Evolutionary conservation across 1,140 invertebrate species (phyloP).

Genomic region (Eubasilissa regina): DNA sequence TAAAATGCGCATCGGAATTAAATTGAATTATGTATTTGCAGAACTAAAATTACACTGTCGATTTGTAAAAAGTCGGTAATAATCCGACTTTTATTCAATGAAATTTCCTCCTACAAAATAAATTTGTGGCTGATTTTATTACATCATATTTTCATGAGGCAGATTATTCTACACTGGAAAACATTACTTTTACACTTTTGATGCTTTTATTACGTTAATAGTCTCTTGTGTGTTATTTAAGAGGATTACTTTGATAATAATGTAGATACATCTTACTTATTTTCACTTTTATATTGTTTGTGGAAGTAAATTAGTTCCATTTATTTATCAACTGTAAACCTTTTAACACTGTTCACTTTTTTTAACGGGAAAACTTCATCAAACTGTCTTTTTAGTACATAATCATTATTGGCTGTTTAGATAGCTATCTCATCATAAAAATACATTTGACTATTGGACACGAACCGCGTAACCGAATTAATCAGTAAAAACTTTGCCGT

Average conservation of each 20-base stretch:
- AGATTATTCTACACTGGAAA: too few relatives aligned
- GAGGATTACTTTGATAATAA: background rate
- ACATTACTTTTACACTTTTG: background rate
- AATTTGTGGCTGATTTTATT: too few relatives aligned
- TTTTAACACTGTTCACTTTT: slow-evolving; percentile 32
- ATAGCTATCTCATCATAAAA: slow-evolving; percentile 59
- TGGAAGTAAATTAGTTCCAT: slow-evolving; percentile 3
- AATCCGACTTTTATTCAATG: too few relatives aligned
- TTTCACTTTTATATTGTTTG: slow-evolving; percentile 29
- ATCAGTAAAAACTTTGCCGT: too few relatives aligned
- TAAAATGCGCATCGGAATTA: too few relatives aligned
- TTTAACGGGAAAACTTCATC: background rate
- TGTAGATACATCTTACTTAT: slow-evolving; percentile 1
- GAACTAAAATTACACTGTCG: too few relatives aligned
- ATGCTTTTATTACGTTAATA: background rate
- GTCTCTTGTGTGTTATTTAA: background rate
- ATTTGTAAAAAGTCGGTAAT: too few relatives aligned
- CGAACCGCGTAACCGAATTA: background rate
- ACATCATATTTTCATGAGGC: too few relatives aligned
- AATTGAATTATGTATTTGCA: too few relatives aligned
- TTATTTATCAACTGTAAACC: background rate
- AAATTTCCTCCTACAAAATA: too few relatives aligned
- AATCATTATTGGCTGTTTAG: slow-evolving; percentile 45
- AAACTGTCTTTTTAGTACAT: slow-evolving; percentile 1
- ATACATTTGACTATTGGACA: slow-evolving; percentile 38